Percentiles rank a stretch among this genome's conserved stretches.
phyloP scores from a whole-genome alignment of 2,113 vertebrate species.

The Dissostichus mawsoni region DNA sequence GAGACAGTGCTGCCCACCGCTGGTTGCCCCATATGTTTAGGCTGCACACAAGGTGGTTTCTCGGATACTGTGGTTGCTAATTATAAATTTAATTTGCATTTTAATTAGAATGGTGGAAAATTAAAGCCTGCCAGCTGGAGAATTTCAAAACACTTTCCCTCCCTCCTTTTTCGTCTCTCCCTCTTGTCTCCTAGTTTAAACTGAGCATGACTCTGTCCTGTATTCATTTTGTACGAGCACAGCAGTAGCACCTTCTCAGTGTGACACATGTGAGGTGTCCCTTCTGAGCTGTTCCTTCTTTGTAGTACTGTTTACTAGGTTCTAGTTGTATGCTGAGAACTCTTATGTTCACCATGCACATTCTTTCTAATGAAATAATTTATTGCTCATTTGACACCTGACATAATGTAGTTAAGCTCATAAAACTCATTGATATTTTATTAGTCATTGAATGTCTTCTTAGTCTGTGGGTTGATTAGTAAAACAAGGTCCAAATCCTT shows the following conservation, averaged over 20 bases:
- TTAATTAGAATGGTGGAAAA: conserved; percentile 99
- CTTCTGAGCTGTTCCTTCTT: conserved; percentile 61
- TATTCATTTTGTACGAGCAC: conserved; percentile 85
- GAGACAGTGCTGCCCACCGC: conserved; percentile 82
- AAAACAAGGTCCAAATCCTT: conserved; percentile 51
- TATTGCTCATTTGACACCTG: conserved; percentile 30
- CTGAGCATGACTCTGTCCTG: conserved; percentile 72
- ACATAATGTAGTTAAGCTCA: conserved; percentile 46
- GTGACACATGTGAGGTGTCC: conserved; percentile 60
- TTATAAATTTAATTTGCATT: conserved; percentile 99
- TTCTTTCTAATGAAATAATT: conserved; percentile 30
- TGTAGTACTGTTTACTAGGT: conserved; percentile 44
- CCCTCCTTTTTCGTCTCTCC: conserved; percentile 62
- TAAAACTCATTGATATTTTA: conserved; percentile 32
- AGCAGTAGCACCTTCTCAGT: conserved; percentile 72
- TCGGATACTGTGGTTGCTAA: conserved; percentile 99
- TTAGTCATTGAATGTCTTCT: conserved; percentile 47
- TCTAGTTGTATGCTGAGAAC: conserved; percentile 27
- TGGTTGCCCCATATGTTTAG: conserved; percentile 96
- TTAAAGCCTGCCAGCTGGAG: conserved; percentile 99
- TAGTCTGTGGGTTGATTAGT: conserved; percentile 51
- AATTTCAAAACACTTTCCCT: conserved; percentile 93
- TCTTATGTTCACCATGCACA: conserved; percentile 1
- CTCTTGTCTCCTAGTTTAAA: conserved; percentile 80
- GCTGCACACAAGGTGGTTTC: conserved; percentile 94